phyloP scores from a whole-genome alignment of 2,797 vertebrate species.

The Myotis daubentonii region DNA sequence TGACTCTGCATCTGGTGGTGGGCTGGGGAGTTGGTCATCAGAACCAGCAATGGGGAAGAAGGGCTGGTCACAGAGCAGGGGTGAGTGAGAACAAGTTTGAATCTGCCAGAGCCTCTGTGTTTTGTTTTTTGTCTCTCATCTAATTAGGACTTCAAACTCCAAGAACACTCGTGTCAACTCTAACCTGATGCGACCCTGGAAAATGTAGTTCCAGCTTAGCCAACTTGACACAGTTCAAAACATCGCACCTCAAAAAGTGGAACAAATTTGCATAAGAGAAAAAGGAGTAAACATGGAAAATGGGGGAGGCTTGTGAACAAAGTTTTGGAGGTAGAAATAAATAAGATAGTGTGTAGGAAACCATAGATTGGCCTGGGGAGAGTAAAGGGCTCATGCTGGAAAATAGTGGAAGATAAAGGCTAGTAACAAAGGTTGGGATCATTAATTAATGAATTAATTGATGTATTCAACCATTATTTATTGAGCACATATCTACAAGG shows the following conservation, averaged over 20 bases:
- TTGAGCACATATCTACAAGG: not conserved
- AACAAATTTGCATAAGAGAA: not conserved
- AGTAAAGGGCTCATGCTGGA: not conserved
- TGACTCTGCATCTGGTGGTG: not conserved
- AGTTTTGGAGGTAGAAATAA: not conserved
- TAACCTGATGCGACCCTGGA: not conserved
- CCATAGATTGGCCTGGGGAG: not conserved
- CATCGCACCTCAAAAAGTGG: not conserved
- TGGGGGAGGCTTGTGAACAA: not conserved
- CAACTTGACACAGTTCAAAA: not conserved
- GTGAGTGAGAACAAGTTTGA: not conserved
- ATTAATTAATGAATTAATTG: constrained; percentile 15
- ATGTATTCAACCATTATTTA: not conserved
- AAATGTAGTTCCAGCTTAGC: not conserved
- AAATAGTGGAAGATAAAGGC: not conserved
- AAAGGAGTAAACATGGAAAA: not conserved
- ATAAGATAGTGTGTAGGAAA: not conserved
- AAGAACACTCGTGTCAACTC: not conserved
- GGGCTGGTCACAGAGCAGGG: not conserved
- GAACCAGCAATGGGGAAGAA: not conserved
- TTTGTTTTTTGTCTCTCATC: not conserved
- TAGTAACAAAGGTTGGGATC: constrained; percentile 9
- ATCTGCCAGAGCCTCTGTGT: not conserved
- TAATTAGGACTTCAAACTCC: not conserved
- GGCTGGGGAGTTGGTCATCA: not conserved